These are phyloP conservation scores for Hetaerina americana DNA, from an alignment of 1,140 invertebrate species.

Conservation along the genomic window DNA sequence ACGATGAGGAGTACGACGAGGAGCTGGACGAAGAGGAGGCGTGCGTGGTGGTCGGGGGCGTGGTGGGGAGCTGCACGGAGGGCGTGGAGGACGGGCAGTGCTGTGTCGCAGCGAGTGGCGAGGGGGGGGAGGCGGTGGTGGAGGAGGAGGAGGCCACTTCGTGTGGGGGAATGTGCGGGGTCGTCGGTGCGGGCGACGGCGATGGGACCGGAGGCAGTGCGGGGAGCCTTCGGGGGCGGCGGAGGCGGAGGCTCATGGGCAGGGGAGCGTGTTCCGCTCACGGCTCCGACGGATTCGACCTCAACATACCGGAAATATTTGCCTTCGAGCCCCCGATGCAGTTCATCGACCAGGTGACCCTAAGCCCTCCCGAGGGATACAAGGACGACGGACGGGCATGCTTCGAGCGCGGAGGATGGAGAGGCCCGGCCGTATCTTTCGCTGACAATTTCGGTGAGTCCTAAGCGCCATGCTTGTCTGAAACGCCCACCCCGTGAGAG, in stretches of 20 bases:
- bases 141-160: constrained; percentile 1
- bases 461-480: no score
- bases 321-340: constrained; percentile 40
- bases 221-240: constrained; percentile 15
- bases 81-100: background rate
- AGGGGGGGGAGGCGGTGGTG: constrained; percentile 24
- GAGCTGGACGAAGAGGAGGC: background rate
- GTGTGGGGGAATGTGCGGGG: constrained; percentile 8
- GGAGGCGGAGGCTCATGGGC: background rate
- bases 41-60: constrained; percentile 26
- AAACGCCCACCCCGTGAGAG: no score
- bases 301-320: constrained; percentile 19
- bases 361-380: constrained; percentile 74
- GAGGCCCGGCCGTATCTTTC: background rate
- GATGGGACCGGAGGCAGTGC: constrained; percentile 11
- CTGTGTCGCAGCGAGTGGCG: constrained; percentile 26
- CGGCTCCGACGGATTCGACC: constrained; percentile 16
- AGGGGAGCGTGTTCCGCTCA: constrained; percentile 4
- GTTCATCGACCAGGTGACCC: constrained; percentile 58
- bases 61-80: constrained; percentile 23
- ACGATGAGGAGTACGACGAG: constrained; percentile 44
- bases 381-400: constrained; percentile 44
- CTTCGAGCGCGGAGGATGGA: no score
- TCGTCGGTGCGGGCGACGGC: constrained; percentile 15
- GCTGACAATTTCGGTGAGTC: background rate